Evolutionary conservation across 2,888 invertebrate genomes (phyloP), one percentile per base, ranked within the genome.

Genomic region (Xestia xanthographa): DNA sequence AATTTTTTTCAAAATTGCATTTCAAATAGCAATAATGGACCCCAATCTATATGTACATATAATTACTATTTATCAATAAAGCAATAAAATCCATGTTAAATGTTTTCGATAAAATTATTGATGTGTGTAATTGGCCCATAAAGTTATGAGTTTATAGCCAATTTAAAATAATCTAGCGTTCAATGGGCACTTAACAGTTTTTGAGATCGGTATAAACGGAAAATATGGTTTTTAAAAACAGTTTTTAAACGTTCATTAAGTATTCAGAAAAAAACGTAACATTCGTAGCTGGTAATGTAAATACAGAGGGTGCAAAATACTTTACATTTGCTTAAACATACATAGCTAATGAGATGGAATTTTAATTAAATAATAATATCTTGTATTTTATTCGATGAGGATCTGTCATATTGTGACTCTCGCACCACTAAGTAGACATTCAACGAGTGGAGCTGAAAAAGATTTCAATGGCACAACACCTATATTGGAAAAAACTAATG

Each of bases 11-110:
- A 14, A 62, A 79, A 72, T 12, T 53, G 12, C 58, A 29, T 72
- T 45, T 34, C 67, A 50, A 43, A 50, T 45, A 5, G 38, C 41
- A 8, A 20, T 75, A 72, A 70, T 67, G n/a, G 45, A 60, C 12
- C 22, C 14, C 62, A 79, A 75, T 80, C 72, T 86, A 83, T 86
- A 83, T 77, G 75, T 66, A 75, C 74, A 86, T 79, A 86, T 68
- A 56, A 77, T 85, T 81, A 80, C 38, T 48, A 77, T 69, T 80
- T 77, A 86, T 79, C 84, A 75, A 82, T 78, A 72, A 58, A 50
- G 66, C 26, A 68, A 84, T 86, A 82, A 84, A 82, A 77, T 72
- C 45, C 34, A 76, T 75, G 50, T 71, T 71, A 73, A 78, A 84
- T 66, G 84, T 76, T 74, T 75, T 63, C 56, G 75, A 85, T 83